Evolutionary conservation across 2,797 vertebrate genomes (phyloP).

Genomic region (Rachycentron canadum): DNA sequence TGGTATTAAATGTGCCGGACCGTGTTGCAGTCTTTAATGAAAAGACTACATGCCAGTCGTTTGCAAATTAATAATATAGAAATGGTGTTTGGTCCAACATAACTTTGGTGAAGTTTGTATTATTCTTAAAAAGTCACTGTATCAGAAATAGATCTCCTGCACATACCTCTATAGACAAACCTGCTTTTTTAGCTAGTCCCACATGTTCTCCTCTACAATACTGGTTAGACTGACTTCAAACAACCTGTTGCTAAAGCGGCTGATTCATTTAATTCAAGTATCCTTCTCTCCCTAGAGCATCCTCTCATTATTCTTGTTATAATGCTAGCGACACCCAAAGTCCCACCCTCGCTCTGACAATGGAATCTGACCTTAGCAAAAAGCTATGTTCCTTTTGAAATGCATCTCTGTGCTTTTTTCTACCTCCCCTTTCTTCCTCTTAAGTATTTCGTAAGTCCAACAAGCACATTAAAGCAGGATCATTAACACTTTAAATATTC

Average conservation of each 20-base stretch:
- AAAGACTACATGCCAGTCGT: conserved; percentile 44
- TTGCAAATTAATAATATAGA: conserved; percentile 33
- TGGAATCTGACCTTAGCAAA: conserved; percentile 81
- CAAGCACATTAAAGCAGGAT: conserved; percentile 36
- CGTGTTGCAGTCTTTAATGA: conserved; percentile 46
- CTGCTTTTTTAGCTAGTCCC: conserved; percentile 36
- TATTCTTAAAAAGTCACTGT: neutral
- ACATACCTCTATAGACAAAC: conserved; percentile 29
- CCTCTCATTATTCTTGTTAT: conserved; percentile 84
- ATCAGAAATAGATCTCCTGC: conserved; percentile 2
- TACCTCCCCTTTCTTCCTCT: conserved; percentile 55
- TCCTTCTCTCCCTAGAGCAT: conserved; percentile 81
- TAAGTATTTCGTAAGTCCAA: conserved; percentile 56
- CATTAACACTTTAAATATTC: conserved; percentile 65
- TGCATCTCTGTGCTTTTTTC: conserved; percentile 51
- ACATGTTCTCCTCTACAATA: conserved; percentile 37
- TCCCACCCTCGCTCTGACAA: conserved; percentile 83
- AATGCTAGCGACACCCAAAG: conserved; percentile 83
- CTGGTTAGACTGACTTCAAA: conserved; percentile 72
- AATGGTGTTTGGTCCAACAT: neutral
- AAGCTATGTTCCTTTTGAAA: conserved; percentile 82
- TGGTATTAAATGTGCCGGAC: conserved; percentile 72
- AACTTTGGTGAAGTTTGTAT: neutral
- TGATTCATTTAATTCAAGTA: conserved; percentile 77
- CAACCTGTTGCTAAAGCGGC: conserved; percentile 73